Evolutionary conservation across 64 coral and sea anemone genomes (phyloP).

Genomic region (Pocillopora verrucosa): DNA sequence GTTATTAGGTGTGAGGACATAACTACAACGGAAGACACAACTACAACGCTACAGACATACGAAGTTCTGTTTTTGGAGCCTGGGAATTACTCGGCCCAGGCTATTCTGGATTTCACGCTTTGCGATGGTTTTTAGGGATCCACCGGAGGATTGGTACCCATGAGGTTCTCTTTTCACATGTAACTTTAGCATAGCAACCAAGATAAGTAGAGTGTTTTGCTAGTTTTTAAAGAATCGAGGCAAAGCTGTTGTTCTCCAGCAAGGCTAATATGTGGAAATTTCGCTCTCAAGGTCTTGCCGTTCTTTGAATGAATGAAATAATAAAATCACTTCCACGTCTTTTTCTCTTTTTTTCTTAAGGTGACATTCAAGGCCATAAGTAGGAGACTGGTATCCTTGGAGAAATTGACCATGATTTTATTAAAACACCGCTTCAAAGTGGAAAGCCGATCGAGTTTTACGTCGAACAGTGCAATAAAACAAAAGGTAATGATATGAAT

Average conservation of each 20-base stretch:
- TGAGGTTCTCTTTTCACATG: neutral
- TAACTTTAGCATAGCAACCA: no score
- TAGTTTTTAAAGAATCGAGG: no score
- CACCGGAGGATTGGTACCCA: neutral
- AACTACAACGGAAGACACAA: no score
- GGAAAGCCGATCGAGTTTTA: constrained; percentile 17
- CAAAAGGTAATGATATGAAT: neutral
- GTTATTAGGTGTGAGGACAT: no score
- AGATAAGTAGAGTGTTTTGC: no score
- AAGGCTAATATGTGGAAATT: no score
- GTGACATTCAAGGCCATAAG: constrained; percentile 55
- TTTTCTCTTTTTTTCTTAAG: neutral
- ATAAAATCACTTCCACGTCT: neutral
- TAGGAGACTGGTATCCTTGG: constrained; percentile 50
- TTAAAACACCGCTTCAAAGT: constrained; percentile 41
- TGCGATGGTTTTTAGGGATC: constrained; percentile 54
- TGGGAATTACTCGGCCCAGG: constrained; percentile 29
- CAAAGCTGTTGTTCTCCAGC: no score
- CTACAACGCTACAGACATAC: no score
- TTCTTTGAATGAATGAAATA: no score
- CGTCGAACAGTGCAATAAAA: neutral
- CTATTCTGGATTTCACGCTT: constrained; percentile 47
- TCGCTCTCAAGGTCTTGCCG: no score
- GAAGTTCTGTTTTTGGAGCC: constrained; percentile 63
- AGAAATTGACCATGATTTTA: constrained; percentile 53